phyloP scores from a whole-genome alignment of 2,888 invertebrate species.

The Notodonta ziczac region DNA sequence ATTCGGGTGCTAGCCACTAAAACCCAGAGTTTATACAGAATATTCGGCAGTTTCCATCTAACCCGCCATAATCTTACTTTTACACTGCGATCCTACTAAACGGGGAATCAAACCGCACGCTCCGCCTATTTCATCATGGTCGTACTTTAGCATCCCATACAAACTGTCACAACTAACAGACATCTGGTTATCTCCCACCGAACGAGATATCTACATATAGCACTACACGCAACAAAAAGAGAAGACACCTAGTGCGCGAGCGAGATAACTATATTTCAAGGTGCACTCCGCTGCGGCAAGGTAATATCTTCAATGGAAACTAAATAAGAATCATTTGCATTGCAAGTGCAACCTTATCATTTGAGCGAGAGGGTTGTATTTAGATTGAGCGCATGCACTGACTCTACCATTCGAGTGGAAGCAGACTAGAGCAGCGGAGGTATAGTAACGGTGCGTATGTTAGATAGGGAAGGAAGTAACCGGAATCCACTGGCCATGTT shows the following conservation, averaged over 20 bases:
- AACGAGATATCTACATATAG: conserved; percentile 82
- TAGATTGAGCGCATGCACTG: conserved; percentile 55
- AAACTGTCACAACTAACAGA: conserved; percentile 69
- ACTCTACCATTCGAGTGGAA: conserved; percentile 53
- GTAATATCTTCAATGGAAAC: conserved; percentile 61
- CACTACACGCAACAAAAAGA: conserved; percentile 72
- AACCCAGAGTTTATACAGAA: conserved; percentile 39
- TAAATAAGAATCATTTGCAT: conserved; percentile 58
- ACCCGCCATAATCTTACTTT: conserved; percentile 52
- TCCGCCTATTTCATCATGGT: conserved; percentile 83
- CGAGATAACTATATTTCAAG: conserved; percentile 73
- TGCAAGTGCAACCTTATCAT: conserved; percentile 79
- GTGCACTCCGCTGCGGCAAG: conserved; percentile 65
- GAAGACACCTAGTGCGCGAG: conserved; percentile 68
- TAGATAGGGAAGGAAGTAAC: conserved; percentile 58
- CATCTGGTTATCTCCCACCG: conserved; percentile 76
- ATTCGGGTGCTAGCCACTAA: conserved; percentile 33
- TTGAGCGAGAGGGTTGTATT: conserved; percentile 62
- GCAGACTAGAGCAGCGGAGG: conserved; percentile 56
- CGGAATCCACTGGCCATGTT: conserved; percentile 63
- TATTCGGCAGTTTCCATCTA: conserved; percentile 37
- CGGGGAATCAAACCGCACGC: conserved; percentile 51
- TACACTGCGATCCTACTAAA: conserved; percentile 47
- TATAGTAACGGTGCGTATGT: conserved; percentile 46
- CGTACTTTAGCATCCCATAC: conserved; percentile 66